Evolutionary conservation across 2,888 invertebrate species (phyloP).

Genomic region (Drosophila mimetica): DNA sequence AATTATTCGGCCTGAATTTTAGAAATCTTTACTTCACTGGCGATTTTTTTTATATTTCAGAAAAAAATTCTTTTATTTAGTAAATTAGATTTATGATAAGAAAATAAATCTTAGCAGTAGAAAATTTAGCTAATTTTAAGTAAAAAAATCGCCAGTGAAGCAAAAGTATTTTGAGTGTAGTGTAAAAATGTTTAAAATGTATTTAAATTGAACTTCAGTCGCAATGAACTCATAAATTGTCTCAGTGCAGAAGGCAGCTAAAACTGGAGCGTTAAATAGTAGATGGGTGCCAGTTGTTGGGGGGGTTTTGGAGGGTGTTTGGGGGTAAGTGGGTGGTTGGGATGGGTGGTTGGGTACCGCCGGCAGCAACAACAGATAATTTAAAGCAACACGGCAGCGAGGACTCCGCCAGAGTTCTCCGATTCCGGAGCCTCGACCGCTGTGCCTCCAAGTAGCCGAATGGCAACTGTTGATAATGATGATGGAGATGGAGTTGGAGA

Average conservation of each 20-base stretch:
- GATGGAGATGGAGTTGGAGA: constrained; percentile 44
- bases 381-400: constrained; percentile 58
- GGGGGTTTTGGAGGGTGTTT: background rate
- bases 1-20: too few species aligned
- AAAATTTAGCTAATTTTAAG: too few species aligned
- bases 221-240: background rate
- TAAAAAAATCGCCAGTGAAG: too few species aligned
- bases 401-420: constrained; percentile 5
- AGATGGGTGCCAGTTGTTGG: constrained; percentile 1
- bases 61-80: too few species aligned
- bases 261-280: constrained; percentile 26
- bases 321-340: background rate
- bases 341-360: constrained; percentile 1
- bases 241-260: background rate
- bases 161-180: too few species aligned
- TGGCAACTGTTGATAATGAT: constrained; percentile 72
- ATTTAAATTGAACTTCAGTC: background rate
- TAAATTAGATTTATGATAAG: too few species aligned
- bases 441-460: constrained; percentile 27
- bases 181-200: too few species aligned
- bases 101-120: too few species aligned
- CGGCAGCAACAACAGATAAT: constrained; percentile 44
- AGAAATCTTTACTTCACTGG: too few species aligned
- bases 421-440: constrained; percentile 2
- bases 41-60: too few species aligned